A percentile compares a stretch with the other conserved stretches of the same genome.
phyloP scores from a whole-genome alignment of 2,888 invertebrate genomes.

The Nephrotoma guestfalica region DNA sequence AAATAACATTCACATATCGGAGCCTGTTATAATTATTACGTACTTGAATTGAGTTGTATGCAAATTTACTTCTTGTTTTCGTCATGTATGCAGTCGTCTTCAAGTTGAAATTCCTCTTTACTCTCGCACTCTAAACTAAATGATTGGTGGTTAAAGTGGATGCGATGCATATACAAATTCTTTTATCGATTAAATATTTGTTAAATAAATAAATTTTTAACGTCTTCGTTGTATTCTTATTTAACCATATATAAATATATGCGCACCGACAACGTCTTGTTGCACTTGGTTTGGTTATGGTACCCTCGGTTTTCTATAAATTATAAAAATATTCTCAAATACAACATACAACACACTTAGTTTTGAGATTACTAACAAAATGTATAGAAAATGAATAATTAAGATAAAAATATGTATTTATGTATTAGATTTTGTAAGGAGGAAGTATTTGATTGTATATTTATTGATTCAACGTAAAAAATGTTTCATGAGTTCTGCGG shows the following conservation, averaged over 20 bases:
- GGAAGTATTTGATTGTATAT: too few relatives aligned
- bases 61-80: neutral
- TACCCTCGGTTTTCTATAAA: too few relatives aligned
- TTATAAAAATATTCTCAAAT: too few relatives aligned
- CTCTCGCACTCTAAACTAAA: neutral
- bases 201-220: neutral
- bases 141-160: neutral
- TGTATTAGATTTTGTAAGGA: too few relatives aligned
- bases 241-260: neutral
- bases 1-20: neutral
- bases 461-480: too few relatives aligned
- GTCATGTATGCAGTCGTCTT: neutral
- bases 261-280: neutral
- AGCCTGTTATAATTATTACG: neutral
- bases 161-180: neutral
- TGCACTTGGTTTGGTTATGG: too few relatives aligned
- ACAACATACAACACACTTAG: too few relatives aligned
- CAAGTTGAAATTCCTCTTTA: neutral
- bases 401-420: too few relatives aligned
- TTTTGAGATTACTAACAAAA: too few relatives aligned
- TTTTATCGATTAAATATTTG: neutral
- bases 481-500: too few relatives aligned
- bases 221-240: neutral
- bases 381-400: too few relatives aligned
- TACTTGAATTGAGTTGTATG: neutral